Base-by-base conservation (phyloP, 1,140 invertebrate species). In the Samia ricini region DNA sequence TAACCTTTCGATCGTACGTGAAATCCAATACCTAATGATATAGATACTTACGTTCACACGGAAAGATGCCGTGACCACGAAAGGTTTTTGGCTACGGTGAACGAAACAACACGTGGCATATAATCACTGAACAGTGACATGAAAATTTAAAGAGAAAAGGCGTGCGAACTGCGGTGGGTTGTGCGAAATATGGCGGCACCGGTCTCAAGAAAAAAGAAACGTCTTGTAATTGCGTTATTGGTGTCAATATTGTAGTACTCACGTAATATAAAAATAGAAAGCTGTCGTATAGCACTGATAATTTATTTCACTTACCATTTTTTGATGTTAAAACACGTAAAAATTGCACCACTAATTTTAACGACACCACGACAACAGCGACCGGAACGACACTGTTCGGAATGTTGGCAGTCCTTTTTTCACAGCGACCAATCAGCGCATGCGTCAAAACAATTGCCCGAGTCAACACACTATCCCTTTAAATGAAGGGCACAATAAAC, bases 321-420 rank as follows among this genome's bases (percentile, higher is more conserved):
- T 90, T 80, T 85, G 84, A 88, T 86, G 85, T 88, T 88, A 88
- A n/a, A 59, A 77, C 81, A 88, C 88, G 88, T 88, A 88, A 90
- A 88, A 88, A 81, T 82, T 85, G 74, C 83, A 90, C 83, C 83
- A 90, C 82, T 88, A 80, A 88, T 72, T 88, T 88, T 85, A 88
- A 84, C 83, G 80, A 88, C 81, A 83, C 75, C 79, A 86, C 83
- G 83, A 85, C 88, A 84, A 81, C 81, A 84, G 84, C 84, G 81
- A 90, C 88, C 85, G 88, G 85, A 88, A 90, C 85, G 83, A 88
- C 77, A 90, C 88, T 88, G 85, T 68, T 84, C 73, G 76, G 73
- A 81, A 79, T 82, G 88, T 90, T 90, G 88, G 85, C 83, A 68
- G 79, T 71, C 71, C 76, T 77, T 81, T 82, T 76, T 79, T 78